Base-by-base conservation (phyloP, 2,888 invertebrate species). In the Sipha maydis region DNA sequence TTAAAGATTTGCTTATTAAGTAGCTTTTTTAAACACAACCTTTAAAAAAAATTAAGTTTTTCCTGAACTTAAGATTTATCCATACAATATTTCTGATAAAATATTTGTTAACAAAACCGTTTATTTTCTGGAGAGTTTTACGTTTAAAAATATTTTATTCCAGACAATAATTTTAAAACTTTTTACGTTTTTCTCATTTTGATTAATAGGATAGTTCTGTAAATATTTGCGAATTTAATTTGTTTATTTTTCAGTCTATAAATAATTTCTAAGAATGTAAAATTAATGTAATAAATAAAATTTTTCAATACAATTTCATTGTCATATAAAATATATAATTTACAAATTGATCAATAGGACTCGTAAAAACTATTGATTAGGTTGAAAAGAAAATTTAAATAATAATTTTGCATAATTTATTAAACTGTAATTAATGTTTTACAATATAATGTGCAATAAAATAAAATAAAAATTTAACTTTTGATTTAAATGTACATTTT, bases 151-250 rank as follows among this genome's bases (percentile, higher is more conserved):
- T 41, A 41, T 61, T 76, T 80, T 76, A 84, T 84, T 84, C 76
- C 41, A 84, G 28, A 76, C 41, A 34, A 84, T 76, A 84, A 84
- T 84, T 84, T 76, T 41, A 61, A 76, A 84, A 76, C 84, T 76
- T 84, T 71, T 21, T 41, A 76, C 41, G 34, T 25, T 41, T 19
- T 31, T 9, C 31, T 71, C n/a, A 34, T 11, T 80, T 82, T 73
- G 31, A 75, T 83, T 75, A 75, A 82, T 82, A 75, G 34, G 28
- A 61, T 28, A 75, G 1, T 56, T 48, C 14, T 14, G 83, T 83
- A 75, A 61, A 83, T 83, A 69, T 82, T 54, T 75, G 31, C 21
- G 34, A 75, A 61, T n/a, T 83, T 75, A 56, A 83, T 83, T 61
- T 75, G 11, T 75, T 38, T n/a, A 75, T 75, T 83, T 56, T 83